phyloP scores from a whole-genome alignment of 2,888 invertebrate species.

The Drosophila neoperkinsi region DNA sequence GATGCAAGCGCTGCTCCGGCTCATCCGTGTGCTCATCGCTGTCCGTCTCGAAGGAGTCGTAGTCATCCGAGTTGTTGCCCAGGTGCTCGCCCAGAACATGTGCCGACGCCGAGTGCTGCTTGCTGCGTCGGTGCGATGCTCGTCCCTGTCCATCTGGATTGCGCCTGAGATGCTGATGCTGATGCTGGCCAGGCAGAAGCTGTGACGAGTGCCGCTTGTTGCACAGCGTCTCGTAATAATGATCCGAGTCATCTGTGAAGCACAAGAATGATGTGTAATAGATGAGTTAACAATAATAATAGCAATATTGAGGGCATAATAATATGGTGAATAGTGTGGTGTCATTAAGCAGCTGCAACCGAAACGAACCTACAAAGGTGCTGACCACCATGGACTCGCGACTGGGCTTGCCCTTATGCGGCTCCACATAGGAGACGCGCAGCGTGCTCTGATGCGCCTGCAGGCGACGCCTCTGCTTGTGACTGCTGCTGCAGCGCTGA shows the following conservation, averaged over 20 bases:
- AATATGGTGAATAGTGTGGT: background rate
- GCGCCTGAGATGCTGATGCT: conserved; percentile 41
- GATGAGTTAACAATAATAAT: background rate
- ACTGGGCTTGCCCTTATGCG: conserved; percentile 40
- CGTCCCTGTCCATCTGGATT: conserved; percentile 56
- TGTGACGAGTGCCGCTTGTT: conserved; percentile 77
- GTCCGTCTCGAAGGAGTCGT: conserved; percentile 90
- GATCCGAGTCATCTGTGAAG: conserved; percentile 89
- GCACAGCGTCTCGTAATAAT: conserved; percentile 89
- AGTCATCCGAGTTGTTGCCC: conserved; percentile 86
- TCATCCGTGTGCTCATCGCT: conserved; percentile 86
- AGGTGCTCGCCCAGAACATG: conserved; percentile 79
- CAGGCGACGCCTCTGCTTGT: conserved; percentile 22
- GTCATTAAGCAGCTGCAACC: background rate
- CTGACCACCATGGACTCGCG: conserved; percentile 78
- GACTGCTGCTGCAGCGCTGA: conserved; percentile 29
- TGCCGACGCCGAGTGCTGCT: conserved; percentile 76
- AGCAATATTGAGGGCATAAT: background rate
- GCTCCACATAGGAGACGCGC: conserved; percentile 71
- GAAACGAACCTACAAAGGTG: conserved; percentile 83
- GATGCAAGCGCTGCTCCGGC: conserved; percentile 80
- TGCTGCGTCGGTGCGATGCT: conserved; percentile 66
- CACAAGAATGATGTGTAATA: background rate
- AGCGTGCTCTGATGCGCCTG: conserved; percentile 67
- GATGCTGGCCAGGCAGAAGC: conserved; percentile 59